Conservation (phyloP, 2,888 invertebrate genomes). For the Congeria kusceri region DNA sequence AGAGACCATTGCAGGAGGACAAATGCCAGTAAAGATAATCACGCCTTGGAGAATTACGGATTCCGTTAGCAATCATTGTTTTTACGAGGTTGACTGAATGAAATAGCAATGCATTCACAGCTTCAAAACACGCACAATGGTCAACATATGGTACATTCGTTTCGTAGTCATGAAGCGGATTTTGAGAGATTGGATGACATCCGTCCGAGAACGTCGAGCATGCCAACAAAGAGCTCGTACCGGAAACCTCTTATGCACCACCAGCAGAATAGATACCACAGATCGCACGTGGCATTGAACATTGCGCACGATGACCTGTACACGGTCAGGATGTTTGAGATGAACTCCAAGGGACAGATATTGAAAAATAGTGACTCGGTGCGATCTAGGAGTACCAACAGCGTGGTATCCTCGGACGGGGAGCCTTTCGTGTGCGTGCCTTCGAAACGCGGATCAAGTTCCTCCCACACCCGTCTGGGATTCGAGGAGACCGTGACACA, state of each 20-base stretch:
- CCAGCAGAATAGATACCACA: constrained; percentile 51
- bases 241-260: constrained; percentile 68
- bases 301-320: constrained; percentile 86
- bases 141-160: too few species aligned
- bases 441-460: constrained; percentile 74
- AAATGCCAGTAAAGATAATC: too few species aligned
- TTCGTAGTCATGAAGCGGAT: constrained; percentile 2
- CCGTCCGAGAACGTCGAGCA: constrained; percentile 81
- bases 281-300: constrained; percentile 60
- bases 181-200: constrained; percentile 73
- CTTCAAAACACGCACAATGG: too few species aligned
- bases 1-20: too few species aligned
- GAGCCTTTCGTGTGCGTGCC: constrained; percentile 72
- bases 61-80: too few species aligned
- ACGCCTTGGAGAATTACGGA: too few species aligned
- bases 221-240: constrained; percentile 78
- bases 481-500: constrained; percentile 88
- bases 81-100: too few species aligned
- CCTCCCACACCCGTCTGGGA: constrained; percentile 94
- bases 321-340: constrained; percentile 96
- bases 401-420: constrained; percentile 90
- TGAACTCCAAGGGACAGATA: constrained; percentile 95
- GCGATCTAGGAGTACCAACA: constrained; percentile 94
- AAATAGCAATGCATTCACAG: too few species aligned
- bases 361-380: constrained; percentile 97